Percentiles rank a stretch among this genome's conserved stretches.
Evolutionary conservation across 2,797 vertebrate species (phyloP).

Genomic region (Taeniopygia guttata): DNA sequence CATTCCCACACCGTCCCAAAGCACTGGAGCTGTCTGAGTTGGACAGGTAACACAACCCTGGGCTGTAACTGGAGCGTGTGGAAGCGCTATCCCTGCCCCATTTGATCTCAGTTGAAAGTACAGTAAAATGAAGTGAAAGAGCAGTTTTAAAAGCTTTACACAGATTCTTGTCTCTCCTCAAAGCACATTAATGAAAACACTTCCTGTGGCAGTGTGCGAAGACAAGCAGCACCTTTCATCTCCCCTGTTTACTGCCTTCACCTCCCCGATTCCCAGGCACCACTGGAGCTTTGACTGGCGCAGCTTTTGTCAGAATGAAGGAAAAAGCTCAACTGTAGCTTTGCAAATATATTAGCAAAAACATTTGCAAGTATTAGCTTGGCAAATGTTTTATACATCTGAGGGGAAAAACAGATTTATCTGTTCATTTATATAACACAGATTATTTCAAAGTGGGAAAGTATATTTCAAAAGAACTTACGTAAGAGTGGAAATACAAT

Average conservation of each 20-base stretch:
- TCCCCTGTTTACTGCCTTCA: conserved; percentile 18
- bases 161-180: conserved; percentile 1
- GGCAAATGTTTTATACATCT: neutral
- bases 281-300: neutral
- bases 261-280: conserved; percentile 27
- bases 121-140: neutral
- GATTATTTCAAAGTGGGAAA: conserved; percentile 19
- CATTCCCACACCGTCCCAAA: neutral
- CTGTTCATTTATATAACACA: neutral
- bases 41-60: neutral
- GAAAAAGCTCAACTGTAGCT: neutral
- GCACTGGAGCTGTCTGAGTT: accelerated
- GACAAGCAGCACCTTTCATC: conserved; percentile 46
- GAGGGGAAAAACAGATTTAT: neutral
- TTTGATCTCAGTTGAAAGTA: conserved; percentile 17
- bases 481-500: neutral
- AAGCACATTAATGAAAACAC: neutral
- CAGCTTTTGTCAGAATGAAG: neutral
- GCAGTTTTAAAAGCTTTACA: neutral
- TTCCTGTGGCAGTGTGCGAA: conserved; percentile 20
- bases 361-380: conserved; percentile 45
- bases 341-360: conserved; percentile 34
- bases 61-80: neutral
- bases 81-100: neutral
- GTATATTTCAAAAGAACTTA: neutral